Conservation (phyloP, 2,888 invertebrate species). For the Phyllotreta cruciferae region DNA sequence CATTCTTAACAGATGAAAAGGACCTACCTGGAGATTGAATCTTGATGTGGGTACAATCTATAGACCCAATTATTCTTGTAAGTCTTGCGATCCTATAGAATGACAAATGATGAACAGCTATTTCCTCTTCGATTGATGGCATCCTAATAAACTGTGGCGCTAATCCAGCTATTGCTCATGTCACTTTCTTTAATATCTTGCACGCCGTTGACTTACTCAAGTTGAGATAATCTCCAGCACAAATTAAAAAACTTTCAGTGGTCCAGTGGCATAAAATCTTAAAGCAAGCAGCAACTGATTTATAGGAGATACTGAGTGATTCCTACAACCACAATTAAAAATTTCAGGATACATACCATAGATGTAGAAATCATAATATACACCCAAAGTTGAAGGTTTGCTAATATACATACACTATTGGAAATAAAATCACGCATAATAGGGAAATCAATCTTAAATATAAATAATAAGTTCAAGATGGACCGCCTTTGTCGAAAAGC, state of each 20-base stretch:
- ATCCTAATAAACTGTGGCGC: constrained; percentile 10
- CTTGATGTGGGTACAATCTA: no score
- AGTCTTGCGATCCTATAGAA: constrained; percentile 1
- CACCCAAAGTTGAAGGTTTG: no score
- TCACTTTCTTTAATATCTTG: constrained; percentile 16
- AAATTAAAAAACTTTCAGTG: constrained; percentile 7
- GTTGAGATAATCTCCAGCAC: constrained; percentile 10
- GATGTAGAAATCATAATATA: no score
- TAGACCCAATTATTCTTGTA: constrained; percentile 11
- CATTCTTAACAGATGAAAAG: no score
- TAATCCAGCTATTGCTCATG: constrained; percentile 1
- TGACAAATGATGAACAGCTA: constrained; percentile 1
- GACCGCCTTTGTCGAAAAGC: no score
- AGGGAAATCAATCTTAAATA: no score
- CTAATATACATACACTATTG: no score
- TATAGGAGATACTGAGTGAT: constrained; percentile 9
- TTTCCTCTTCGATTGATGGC: constrained; percentile 15
- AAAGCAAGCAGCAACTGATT: constrained; percentile 14
- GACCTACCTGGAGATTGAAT: neutral
- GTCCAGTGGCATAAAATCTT: constrained; percentile 9
- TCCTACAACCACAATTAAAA: no score
- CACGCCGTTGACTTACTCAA: constrained; percentile 9
- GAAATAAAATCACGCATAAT: no score
- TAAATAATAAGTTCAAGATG: no score
- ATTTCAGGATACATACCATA: no score